phyloP scores from a whole-genome alignment of 35 echinoderm and acorn worm genomes.

The Patiria miniata region DNA sequence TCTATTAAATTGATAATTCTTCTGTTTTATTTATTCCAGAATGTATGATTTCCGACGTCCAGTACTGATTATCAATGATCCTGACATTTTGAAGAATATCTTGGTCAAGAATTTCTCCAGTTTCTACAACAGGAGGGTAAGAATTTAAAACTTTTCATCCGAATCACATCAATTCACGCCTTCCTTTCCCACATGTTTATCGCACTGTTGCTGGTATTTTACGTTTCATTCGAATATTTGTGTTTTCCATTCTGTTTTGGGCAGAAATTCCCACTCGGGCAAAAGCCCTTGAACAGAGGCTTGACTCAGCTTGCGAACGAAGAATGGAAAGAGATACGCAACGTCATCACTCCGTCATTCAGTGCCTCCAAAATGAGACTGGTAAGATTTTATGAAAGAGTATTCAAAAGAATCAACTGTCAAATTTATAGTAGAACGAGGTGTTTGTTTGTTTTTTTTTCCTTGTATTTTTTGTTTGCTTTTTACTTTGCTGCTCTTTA shows the following conservation, averaged over 20 bases:
- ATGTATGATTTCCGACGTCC: constrained; percentile 50
- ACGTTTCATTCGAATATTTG: neutral
- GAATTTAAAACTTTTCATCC: neutral
- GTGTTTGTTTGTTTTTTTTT: no score
- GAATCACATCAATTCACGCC: no score
- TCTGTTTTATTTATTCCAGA: constrained; percentile 18
- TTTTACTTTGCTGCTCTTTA: no score
- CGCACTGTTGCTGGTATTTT: no score
- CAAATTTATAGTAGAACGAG: no score
- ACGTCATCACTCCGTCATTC: constrained; percentile 71
- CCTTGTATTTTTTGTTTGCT: no score
- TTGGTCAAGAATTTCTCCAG: constrained; percentile 42
- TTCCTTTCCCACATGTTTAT: no score
- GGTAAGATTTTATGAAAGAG: no score
- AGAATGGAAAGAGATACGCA: constrained; percentile 69
- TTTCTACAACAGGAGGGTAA: constrained; percentile 35
- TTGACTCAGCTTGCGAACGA: constrained; percentile 45
- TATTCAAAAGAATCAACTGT: no score
- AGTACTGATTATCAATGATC: constrained; percentile 36
- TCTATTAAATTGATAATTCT: no score
- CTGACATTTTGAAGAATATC: constrained; percentile 40
- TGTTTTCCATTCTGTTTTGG: constrained; percentile 19
- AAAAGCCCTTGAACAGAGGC: constrained; percentile 29
- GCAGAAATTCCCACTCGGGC: constrained; percentile 11
- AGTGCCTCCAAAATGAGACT: constrained; percentile 76